Evolutionary conservation across 2,888 invertebrate species (phyloP), one percentile per base, ranked within the genome.

Genomic region (Pristionchus entomophagus): DNA sequence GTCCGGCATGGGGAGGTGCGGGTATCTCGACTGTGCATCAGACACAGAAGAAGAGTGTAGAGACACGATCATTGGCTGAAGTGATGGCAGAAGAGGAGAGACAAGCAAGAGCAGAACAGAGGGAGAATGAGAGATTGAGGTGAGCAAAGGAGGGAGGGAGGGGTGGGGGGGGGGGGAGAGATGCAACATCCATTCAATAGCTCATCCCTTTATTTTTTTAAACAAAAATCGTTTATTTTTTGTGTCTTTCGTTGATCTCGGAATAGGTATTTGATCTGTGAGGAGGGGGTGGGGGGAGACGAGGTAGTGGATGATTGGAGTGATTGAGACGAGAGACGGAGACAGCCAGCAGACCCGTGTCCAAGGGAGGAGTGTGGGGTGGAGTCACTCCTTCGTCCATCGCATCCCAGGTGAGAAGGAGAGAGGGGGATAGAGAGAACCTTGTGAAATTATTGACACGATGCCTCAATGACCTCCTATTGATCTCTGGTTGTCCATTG

Each of bases 1-100:
- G 83, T n/a, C 65, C 83, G 41, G 83, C 83, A 26, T 83, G 83
- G 83, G 83, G 83, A 81, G 81, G 59, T 1, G 53, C 81, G 32
- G 56, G 81, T 29, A 26, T 77, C 19, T 22, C 45, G 78, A 78
- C 49, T n/a, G 53, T 29, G 22, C 4, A n/a, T 17, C 8, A 53
- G 14, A 17, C 51, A 51, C 19, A 19, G 35, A 81, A 81, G 81
- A 81, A 81, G 38, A 19, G 3, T 1, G 49, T 29, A 29, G 78
- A 78, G 78, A 51, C 51, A 49, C 45, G 78, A n/a, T 78, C 81
- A 22, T 26, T 81, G 19, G 56, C 53, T 38, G 56, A 81, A 45
- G 81, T 81, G 38, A 81, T 81, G 81, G 53, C 35, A 56, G 81
- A 81, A 38, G 38, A 81, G 35, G 56, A 81, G 81, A 53, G 81